Percentiles rank a stretch among this genome's conserved stretches.
These are phyloP conservation scores for Tachina grossa DNA, from an alignment of 2,888 invertebrate species.

Conservation along the genomic window DNA sequence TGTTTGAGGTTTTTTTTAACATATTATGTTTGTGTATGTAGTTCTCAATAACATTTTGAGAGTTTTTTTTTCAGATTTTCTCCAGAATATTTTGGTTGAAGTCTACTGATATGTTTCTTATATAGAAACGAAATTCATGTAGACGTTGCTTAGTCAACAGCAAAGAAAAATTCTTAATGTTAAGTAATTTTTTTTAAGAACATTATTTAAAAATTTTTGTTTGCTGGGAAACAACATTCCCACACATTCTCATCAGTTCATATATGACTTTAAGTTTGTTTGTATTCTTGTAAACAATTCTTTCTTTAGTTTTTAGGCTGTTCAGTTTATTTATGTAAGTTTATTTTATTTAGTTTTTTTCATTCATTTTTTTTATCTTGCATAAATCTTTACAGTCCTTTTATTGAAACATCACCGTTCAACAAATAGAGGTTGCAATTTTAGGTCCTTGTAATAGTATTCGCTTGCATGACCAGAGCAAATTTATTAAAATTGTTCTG, in stretches of 20 bases:
- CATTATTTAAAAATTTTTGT: not conserved
- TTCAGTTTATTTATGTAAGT: slow-evolving; percentile 35
- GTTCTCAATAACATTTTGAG: too few relatives aligned
- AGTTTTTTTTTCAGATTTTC: too few relatives aligned
- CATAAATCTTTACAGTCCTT: slow-evolving; percentile 59
- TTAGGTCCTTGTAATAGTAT: slow-evolving; percentile 59
- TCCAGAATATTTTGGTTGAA: too few relatives aligned
- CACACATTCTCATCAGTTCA: slow-evolving; percentile 17
- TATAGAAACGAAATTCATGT: too few relatives aligned
- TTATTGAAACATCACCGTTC: slow-evolving; percentile 69
- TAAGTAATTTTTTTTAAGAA: too few relatives aligned
- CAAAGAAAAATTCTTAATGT: too few relatives aligned
- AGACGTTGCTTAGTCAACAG: too few relatives aligned
- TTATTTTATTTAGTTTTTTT: slow-evolving; percentile 39
- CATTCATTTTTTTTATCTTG: slow-evolving; percentile 52
- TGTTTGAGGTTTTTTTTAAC: too few relatives aligned
- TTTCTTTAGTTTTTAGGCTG: slow-evolving; percentile 1
- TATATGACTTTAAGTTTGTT: slow-evolving; percentile 32
- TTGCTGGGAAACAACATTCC: slow-evolving; percentile 43
- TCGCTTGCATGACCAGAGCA: slow-evolving; percentile 64
- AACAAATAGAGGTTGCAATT: slow-evolving; percentile 50
- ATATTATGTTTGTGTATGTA: too few relatives aligned
- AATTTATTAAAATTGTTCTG: slow-evolving; percentile 69
- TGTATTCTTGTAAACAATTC: slow-evolving; percentile 29
- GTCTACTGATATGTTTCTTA: too few relatives aligned